phyloP scores from a whole-genome alignment of 30 jellyfish, hydroid and myxozoan species.

The Aurelia coerulea region DNA sequence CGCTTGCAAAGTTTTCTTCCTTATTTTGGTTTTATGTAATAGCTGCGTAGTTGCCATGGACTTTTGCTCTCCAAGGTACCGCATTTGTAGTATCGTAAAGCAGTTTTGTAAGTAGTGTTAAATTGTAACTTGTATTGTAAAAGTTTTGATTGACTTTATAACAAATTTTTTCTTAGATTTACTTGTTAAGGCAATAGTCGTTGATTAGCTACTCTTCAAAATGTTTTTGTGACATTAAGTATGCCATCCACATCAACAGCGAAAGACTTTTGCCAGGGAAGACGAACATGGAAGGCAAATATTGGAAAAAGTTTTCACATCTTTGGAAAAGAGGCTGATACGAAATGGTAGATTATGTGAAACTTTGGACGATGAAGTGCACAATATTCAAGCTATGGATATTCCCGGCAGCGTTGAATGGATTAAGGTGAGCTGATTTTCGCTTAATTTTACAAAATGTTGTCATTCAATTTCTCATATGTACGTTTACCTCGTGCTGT shows the following conservation, averaged over 20 bases:
- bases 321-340: conserved; percentile 75
- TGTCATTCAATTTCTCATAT: not conserved
- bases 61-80: no score
- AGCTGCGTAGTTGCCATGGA: no score
- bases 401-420: conserved; percentile 61
- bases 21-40: no score
- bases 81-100: no score
- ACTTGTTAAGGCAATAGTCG: no score
- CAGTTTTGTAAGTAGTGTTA: no score
- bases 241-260: conserved; percentile 7
- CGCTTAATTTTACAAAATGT: not conserved
- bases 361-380: conserved; percentile 53
- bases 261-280: conserved; percentile 22
- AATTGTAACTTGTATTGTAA: no score
- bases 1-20: no score
- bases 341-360: conserved; percentile 85
- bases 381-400: conserved; percentile 44
- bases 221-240: no score
- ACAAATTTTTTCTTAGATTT: no score
- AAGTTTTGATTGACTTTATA: no score
- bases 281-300: conserved; percentile 48
- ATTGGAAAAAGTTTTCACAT: conserved; percentile 33
- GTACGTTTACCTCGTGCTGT: not conserved
- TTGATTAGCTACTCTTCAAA: no score
- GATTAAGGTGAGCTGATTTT: conserved; percentile 70